Base-by-base conservation (phyloP, 2,888 invertebrate genomes). In the Leucoptera coffeella region DNA sequence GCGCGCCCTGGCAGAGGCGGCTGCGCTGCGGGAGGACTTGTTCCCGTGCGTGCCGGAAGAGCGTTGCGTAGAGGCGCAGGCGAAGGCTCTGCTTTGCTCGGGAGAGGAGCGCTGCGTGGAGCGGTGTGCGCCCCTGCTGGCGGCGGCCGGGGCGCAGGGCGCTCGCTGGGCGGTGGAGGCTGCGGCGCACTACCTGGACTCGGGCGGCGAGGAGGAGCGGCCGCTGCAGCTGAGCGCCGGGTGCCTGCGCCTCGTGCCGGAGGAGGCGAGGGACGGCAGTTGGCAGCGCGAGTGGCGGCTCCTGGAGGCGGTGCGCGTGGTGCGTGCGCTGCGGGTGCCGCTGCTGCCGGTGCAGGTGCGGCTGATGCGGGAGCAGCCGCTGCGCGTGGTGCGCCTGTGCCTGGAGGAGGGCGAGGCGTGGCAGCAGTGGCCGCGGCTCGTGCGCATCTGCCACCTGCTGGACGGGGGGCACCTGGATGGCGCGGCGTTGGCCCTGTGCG, bases 381-480 rank as follows among this genome's bases (percentile, higher is more conserved):
- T n/a, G n/a, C n/a, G n/a, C n/a, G n/a, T n/a, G n/a, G n/a, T n/a
- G n/a, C n/a, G n/a, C n/a, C n/a, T n/a, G n/a, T 43, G 57, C 28
- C 25, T 43, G 29, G 22, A 26, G 17, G 32, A 36, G 9, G 35
- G 52, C 1, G 41, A 49, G 37, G 36, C 50, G 4, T 56, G 57
- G 54, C 47, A 43, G 31, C 45, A 46, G 27, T 48, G 47, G 40
- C 57, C 55, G 35, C 55, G 60, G 23, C 46, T 71, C 1, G 56
- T 56, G 2, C 64, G 69, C 32, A 48, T 57, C 9, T 46, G 71
- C n/a, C 8, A 43, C 40, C 24, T 61, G 59, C 42, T 71, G 69
- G 69, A n/a, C n/a, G n/a, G n/a, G n/a, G n/a, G n/a, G n/a, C n/a
- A n/a, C n/a, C n/a, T n/a, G n/a, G n/a, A n/a, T n/a, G n/a, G n/a